Percentiles rank a stretch among this genome's conserved stretches.
These are phyloP conservation scores for Ptychodera flava DNA, from an alignment of 35 echinoderm and acorn worm genomes.

Conservation along the genomic window DNA sequence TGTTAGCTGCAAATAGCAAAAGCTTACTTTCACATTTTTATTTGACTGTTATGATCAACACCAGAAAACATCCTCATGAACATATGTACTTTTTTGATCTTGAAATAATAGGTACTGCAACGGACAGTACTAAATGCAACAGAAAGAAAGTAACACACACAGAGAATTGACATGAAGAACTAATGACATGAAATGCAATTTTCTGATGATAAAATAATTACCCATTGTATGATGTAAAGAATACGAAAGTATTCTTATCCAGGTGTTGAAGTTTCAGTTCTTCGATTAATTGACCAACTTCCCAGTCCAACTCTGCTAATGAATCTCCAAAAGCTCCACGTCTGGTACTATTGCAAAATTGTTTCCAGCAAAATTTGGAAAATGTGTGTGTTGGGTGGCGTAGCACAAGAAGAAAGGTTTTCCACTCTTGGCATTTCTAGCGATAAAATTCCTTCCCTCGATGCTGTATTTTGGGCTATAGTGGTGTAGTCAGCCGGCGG, in stretches of 20 bases:
- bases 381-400: constrained; percentile 81
- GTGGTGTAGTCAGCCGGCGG: constrained; percentile 64
- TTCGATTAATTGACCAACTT: constrained; percentile 64
- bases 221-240: constrained; percentile 98
- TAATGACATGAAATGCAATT: no score
- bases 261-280: constrained; percentile 62
- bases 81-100: no score
- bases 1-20: no score
- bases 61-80: no score
- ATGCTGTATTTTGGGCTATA: constrained; percentile 37
- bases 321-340: constrained; percentile 86
- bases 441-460: constrained; percentile 50
- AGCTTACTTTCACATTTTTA: no score
- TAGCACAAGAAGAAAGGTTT: constrained; percentile 87
- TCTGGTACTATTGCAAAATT: constrained; percentile 62
- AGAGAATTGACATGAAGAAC: not conserved
- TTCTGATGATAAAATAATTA: no score
- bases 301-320: constrained; percentile 82
- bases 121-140: no score
- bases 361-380: constrained; percentile 88
- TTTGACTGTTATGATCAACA: no score
- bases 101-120: no score
- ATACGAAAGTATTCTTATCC: constrained; percentile 77
- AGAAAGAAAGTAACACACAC: no score
- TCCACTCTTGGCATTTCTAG: constrained; percentile 23